Base-by-base conservation (phyloP, 2,797 vertebrate species). In the Mionectes olivaceus region DNA sequence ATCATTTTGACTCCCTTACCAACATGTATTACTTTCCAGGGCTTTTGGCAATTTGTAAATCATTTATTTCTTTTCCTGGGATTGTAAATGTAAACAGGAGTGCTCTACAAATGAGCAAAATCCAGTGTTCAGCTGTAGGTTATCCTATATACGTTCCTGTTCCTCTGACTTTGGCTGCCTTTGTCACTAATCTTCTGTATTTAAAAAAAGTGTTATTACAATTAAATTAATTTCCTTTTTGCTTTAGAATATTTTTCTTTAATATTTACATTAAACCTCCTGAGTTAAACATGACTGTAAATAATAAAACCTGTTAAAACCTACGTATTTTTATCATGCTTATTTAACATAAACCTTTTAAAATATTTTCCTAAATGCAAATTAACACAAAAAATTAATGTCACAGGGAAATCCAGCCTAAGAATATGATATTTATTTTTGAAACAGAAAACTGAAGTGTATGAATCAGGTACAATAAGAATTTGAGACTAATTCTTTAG, bases 71-170 rank as follows among this genome's bases (percentile, higher is more conserved):
- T 81, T 73, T 71, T 57, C 19, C 28, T 85, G 65, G 52, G 41
- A 49, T 87, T 79, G 28, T 46, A 84, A 95, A 60, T 61, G n/a
- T 69, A 86, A 94, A 82, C 55, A 89, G 53, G 52, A 76, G 41
- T 25, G 43, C 14, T 90, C 83, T 86, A 56, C 44, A 79, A 95
- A 86, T 89, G 84, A 63, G 59, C 76, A 79, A 60, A 87, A 75
- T 23, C 19, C 22, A 13, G 18, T 32, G 33, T 41, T 93, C n/a
- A 46, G 59, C 37, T 89, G 1, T n/a, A 64, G 50, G 13, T 53
- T 59, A 37, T 17, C 53, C 50, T 43, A 12, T 37, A 35, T 69
- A n/a, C 32, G 5, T 89, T 94, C 11, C 17, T 3, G 0, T 61
- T 64, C 23, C 25, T 81, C 61, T 76, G 56, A 35, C 50, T 92